Base-by-base conservation (phyloP, 2,797 vertebrate genomes). In the Etheostoma nigrum region DNA sequence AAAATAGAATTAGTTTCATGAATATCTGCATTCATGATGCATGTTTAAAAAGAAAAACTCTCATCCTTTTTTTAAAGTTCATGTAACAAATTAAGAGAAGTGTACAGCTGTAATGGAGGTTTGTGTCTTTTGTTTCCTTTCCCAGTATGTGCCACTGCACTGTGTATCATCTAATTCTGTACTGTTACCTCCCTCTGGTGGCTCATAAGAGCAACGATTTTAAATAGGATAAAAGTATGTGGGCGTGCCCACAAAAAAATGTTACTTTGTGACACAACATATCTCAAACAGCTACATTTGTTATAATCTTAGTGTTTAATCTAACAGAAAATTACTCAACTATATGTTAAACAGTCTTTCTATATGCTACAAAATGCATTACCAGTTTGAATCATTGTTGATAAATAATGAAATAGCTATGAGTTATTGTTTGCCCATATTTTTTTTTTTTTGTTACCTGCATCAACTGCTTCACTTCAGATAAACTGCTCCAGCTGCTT, bases 381-480 rank as follows among this genome's bases (percentile, higher is more conserved):
- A 48, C 7, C 16, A 19, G 7, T 48, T 19, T 9, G 6, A 48
- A 48, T 48, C 9, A 19, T 12, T 55, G 4, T 44, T 19, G 5
- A 47, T 25, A 40, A 36, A 70, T n/a, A 42, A 25, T 16, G 5
- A 19, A 61, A 30, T 15, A 33, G 25, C 13, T 19, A 18, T 53
- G 23, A 6, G 0, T 36, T 52, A 61, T 13, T 42, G 9, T 40
- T 47, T 13, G 4, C 1, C 45, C 0, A 2, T 9, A 4, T 33
- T 1, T 15, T 25, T 30, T 15, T 66, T 55, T 66, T 15, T 66
- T 55, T 67, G 51, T 85, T 87, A 82, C 82, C 82, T 88, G 67
- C 5, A 16, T 78, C 53, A 11, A 1, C 25, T 30, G 27, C 54
- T 48, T 58, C 49, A 10, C 48, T 47, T 76, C 3, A 45, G 14